Conservation (phyloP, 30 jellyfish, hydroid and myxozoan species). For the Mastigias papua region DNA sequence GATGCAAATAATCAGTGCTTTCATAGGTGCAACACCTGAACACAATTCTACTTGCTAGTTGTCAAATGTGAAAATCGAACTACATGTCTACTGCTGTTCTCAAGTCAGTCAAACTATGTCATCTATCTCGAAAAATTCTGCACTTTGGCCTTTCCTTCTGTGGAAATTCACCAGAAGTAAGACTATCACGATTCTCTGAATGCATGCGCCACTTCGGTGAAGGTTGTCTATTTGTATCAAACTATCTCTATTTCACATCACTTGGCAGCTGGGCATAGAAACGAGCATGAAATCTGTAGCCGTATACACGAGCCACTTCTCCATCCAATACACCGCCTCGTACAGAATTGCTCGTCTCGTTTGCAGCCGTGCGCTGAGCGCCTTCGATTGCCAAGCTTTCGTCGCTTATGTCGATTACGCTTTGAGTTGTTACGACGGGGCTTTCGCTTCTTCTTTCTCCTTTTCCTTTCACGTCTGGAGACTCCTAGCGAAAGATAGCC, state of each 20-base stretch:
- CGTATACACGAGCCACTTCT: conserved; percentile 54
- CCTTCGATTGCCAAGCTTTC: conserved; percentile 66
- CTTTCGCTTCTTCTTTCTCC: conserved; percentile 68
- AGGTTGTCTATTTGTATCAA: neutral
- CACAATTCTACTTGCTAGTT: neutral
- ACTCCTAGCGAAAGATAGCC: conserved; percentile 8
- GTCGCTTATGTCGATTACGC: conserved; percentile 59
- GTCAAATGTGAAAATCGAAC: neutral
- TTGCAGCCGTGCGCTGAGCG: conserved; percentile 72
- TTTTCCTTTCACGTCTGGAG: conserved; percentile 10
- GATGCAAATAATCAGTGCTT: neutral
- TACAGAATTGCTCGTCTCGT: conserved; percentile 66
- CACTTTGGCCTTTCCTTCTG: neutral
- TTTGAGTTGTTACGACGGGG: conserved; percentile 77
- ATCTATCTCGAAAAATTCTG: neutral
- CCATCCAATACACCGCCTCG: conserved; percentile 70
- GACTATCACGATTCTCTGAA: neutral
- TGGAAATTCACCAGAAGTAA: neutral
- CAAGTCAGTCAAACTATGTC: neutral
- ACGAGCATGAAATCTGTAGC: conserved; percentile 66
- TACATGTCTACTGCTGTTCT: neutral
- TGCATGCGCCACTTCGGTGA: neutral
- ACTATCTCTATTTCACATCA: conserved; percentile 8
- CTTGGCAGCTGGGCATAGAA: conserved; percentile 38
- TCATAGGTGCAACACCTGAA: neutral